Base-by-base conservation (phyloP, 2,888 invertebrate species). In the Cancer borealis region DNA sequence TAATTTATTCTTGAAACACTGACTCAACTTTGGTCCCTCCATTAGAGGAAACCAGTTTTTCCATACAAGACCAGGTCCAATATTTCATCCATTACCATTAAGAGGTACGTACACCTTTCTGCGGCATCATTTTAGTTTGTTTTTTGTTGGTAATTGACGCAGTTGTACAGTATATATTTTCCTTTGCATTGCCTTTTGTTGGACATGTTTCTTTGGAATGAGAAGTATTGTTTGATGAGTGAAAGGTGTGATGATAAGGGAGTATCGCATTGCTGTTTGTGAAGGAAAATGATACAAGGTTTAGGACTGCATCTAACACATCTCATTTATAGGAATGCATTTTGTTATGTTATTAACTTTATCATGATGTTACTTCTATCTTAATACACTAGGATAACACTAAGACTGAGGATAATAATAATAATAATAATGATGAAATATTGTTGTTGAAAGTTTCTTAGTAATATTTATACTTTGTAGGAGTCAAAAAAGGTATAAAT, bases 1-100 rank as follows among this genome's bases (percentile, higher is more conserved):
- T 79, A 46, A 84, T 84, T 91, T 66, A n/a, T 91, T 79, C 39
- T 45, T 91, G 30, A 79, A 91, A 46, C 91, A 66, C 91, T 49
- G 17, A 46, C 73, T 79, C 45, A 91, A 30, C 79, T 46, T 91
- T 91, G 30, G 60, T 91, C 73, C 79, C 46, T 60, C 91, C 73
- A 73, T 91, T 73, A 91, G 73, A 91, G 91, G 91, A 26, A 79
- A 79, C n/a, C 39, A 30, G 47, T 91, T 73, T 46, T 54, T 49
- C 39, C 26, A 79, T 91, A 0, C 45, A 66, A 26, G 46, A 73
- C 73, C 73, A 73, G 73, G 73, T 73, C 73, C 46, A n/a, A 91
- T 30, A 46, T 46, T 91, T 49, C 91, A 73, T 46, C 30, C 79
- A 79, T 91, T 46, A 73, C 26, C 47, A 91, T 45, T 47, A 66